Evolutionary conservation across 2,888 invertebrate species (phyloP).

Genomic region (Euzophera pinguis): DNA sequence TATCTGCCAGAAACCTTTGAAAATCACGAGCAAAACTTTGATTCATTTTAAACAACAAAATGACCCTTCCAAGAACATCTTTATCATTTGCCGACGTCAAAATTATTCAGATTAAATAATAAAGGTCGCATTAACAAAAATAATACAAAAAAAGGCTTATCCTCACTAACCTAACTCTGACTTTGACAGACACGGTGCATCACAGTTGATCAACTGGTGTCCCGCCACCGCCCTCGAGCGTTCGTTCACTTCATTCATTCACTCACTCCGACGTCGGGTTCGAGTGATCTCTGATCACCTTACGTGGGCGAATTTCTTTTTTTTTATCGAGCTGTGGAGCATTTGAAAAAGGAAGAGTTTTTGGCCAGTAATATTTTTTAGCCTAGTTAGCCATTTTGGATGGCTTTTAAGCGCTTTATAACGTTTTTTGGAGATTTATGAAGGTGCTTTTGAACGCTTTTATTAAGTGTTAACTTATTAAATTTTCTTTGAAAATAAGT

Average conservation of each 20-base stretch:
- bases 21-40: no score
- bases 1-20: no score
- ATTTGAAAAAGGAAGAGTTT: conserved; percentile 39
- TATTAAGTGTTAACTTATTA: background rate
- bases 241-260: conserved; percentile 54
- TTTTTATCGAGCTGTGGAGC: conserved; percentile 37
- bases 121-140: conserved; percentile 1
- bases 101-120: conserved; percentile 8
- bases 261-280: conserved; percentile 58
- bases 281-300: conserved; percentile 73
- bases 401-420: conserved; percentile 23
- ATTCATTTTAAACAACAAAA: background rate
- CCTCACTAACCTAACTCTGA: conserved; percentile 42
- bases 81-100: conserved; percentile 7
- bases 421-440: background rate
- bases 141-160: conserved; percentile 32
- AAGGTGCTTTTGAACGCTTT: background rate
- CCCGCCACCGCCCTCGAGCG: conserved; percentile 45
- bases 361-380: conserved; percentile 25
- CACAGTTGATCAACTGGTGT: conserved; percentile 76
- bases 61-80: background rate
- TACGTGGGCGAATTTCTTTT: conserved; percentile 43
- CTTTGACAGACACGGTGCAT: conserved; percentile 71
- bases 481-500: background rate
- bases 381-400: conserved; percentile 22